A percentile compares a stretch with the other conserved stretches of the same genome.
Evolutionary conservation across 2,797 vertebrate genomes (phyloP).

Genomic region (Phataginus tricuspis): DNA sequence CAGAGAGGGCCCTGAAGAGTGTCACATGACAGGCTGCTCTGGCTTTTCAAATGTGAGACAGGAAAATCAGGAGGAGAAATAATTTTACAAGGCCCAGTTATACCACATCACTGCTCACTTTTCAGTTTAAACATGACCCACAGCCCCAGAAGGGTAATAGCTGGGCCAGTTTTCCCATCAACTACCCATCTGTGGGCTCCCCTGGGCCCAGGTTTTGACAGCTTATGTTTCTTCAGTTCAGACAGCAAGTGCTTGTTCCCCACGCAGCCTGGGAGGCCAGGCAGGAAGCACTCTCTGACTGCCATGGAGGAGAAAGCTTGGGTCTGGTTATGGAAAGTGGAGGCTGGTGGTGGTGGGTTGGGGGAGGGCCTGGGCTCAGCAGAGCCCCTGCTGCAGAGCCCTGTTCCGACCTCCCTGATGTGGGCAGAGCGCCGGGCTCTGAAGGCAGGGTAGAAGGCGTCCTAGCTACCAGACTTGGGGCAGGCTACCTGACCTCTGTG

Average conservation of each 20-base stretch:
- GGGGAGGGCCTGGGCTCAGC: not conserved
- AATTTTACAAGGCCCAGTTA: not conserved
- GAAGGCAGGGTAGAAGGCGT: not conserved
- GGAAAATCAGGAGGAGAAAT: not conserved
- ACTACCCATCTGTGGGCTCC: too few species aligned
- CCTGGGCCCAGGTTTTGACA: not conserved
- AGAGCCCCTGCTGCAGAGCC: not conserved
- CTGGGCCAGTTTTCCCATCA: not conserved
- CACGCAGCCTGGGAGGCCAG: too few species aligned
- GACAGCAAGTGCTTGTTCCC: not conserved
- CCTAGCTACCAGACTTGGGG: not conserved
- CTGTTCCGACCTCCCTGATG: not conserved
- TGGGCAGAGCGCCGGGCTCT: not conserved
- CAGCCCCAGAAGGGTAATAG: not conserved
- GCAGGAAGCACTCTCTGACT: not conserved
- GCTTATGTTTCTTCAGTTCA: not conserved
- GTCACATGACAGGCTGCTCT: not conserved
- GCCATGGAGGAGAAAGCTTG: not conserved
- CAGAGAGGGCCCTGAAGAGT: not conserved
- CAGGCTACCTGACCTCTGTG: not conserved
- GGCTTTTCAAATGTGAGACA: not conserved
- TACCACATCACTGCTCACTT: not conserved
- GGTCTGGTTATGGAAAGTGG: not conserved
- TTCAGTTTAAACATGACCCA: not conserved
- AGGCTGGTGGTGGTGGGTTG: not conserved